A percentile compares a stretch with the other conserved stretches of the same genome.
phyloP scores from a whole-genome alignment of 2,113 vertebrate species.

The Oenanthe melanoleuca region DNA sequence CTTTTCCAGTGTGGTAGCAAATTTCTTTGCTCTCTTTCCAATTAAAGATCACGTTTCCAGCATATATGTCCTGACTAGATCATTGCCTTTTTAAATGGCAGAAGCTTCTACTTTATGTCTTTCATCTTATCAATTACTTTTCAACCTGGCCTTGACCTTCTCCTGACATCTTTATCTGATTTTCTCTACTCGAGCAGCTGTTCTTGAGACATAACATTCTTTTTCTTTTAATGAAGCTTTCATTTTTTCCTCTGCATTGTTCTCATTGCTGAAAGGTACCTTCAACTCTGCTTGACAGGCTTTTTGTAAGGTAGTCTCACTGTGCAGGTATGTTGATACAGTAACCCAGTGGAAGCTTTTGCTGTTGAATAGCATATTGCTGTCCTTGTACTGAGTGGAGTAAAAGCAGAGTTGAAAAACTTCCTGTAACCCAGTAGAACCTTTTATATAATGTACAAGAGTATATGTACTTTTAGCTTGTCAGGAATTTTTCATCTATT shows the following conservation, averaged over 20 bases:
- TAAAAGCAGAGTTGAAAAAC: constrained; percentile 11
- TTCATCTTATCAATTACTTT: constrained; percentile 45
- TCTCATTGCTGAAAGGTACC: neutral
- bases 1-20: neutral
- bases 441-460: neutral
- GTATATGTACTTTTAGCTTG: neutral
- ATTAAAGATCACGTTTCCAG: constrained; percentile 24
- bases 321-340: neutral
- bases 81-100: neutral
- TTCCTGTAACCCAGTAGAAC: neutral
- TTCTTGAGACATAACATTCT: neutral
- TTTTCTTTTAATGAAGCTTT: neutral
- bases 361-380: neutral
- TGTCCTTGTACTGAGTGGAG: neutral
- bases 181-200: neutral
- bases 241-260: neutral
- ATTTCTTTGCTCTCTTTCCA: constrained; percentile 10
- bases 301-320: neutral
- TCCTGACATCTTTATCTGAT: constrained; percentile 13
- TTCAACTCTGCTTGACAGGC: neutral
- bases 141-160: constrained; percentile 14
- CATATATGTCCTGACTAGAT: neutral
- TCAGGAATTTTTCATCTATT: neutral
- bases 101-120: neutral
- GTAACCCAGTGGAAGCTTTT: neutral